These are phyloP conservation scores for Myanophis thanlyinensis DNA, from an alignment of 2,113 vertebrate genomes.

Conservation along the genomic window DNA sequence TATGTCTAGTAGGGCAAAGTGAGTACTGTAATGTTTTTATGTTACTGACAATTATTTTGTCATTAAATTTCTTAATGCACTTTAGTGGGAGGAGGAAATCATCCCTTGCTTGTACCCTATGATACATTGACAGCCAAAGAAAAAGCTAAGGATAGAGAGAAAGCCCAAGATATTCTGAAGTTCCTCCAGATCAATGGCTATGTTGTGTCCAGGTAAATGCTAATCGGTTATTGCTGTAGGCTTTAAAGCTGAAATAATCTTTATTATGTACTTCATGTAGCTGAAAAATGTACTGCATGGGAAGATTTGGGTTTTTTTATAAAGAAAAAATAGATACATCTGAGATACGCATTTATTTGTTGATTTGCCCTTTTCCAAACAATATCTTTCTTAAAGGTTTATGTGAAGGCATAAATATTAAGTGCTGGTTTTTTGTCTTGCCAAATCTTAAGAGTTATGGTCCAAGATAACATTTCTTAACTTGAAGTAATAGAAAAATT, in stretches of 20 bases:
- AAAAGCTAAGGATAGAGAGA: conserved; percentile 93
- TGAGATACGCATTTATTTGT: not conserved
- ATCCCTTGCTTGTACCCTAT: conserved; percentile 92
- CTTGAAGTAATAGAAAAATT: not conserved
- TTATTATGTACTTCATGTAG: not conserved
- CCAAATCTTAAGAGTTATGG: not conserved
- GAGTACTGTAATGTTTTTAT: not conserved
- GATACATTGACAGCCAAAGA: conserved; percentile 96
- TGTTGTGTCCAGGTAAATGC: conserved; percentile 84
- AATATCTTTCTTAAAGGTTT: not conserved
- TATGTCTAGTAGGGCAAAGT: not conserved
- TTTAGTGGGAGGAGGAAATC: conserved; percentile 87
- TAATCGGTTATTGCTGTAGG: not conserved
- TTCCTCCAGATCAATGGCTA: conserved; percentile 96
- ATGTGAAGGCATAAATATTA: not conserved
- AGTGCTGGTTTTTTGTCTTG: not conserved
- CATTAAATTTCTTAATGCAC: conserved; percentile 35
- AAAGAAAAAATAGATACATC: not conserved
- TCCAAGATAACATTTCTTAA: not conserved
- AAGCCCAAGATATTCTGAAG: conserved; percentile 94
- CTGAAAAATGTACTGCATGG: not conserved
- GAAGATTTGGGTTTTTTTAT: not conserved
- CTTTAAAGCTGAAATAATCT: not conserved
- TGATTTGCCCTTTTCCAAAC: not conserved
- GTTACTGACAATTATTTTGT: not conserved